Evolutionary conservation across 1,140 invertebrate species (phyloP).

Genomic region (Trichoplusia ni): DNA sequence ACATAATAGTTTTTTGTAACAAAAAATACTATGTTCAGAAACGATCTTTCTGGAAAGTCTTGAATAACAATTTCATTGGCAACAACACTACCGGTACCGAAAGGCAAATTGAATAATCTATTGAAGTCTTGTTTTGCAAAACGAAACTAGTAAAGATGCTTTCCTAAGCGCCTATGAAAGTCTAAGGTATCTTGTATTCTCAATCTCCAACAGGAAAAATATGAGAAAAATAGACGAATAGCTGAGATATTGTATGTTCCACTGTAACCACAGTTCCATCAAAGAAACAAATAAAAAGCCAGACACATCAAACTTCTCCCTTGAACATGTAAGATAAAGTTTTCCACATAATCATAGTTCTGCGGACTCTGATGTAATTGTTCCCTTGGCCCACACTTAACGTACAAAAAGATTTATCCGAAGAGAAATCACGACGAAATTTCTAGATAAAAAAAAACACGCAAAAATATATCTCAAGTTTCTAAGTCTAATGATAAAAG

Average conservation of each 20-base stretch:
- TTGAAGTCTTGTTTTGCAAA: no score
- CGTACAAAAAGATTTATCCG: slow-evolving; percentile 15
- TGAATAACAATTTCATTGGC: no score
- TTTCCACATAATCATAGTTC: slow-evolving; percentile 21
- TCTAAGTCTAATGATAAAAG: slow-evolving; percentile 14
- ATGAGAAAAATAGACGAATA: slow-evolving; percentile 13
- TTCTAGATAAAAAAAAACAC: neutral
- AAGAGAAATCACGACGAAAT: slow-evolving; percentile 17
- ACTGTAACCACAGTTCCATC: slow-evolving; percentile 3
- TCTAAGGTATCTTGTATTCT: neutral
- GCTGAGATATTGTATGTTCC: neutral
- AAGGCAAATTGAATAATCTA: no score
- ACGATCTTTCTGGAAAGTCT: no score
- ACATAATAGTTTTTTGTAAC: no score
- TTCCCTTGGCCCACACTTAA: neutral
- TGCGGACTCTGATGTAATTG: slow-evolving; percentile 17
- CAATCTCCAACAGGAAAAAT: slow-evolving; percentile 1
- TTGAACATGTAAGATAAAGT: slow-evolving; percentile 19
- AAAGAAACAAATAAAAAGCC: slow-evolving; percentile 4
- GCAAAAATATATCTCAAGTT: slow-evolving; percentile 17
- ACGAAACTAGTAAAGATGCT: no score
- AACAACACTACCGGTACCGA: no score
- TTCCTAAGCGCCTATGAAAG: neutral
- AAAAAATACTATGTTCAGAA: no score
- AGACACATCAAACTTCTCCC: slow-evolving; percentile 6